Evolutionary conservation across 2,797 vertebrate genomes (phyloP), one percentile per base, ranked within the genome.

Genomic region (Dicrostonyx torquatus): DNA sequence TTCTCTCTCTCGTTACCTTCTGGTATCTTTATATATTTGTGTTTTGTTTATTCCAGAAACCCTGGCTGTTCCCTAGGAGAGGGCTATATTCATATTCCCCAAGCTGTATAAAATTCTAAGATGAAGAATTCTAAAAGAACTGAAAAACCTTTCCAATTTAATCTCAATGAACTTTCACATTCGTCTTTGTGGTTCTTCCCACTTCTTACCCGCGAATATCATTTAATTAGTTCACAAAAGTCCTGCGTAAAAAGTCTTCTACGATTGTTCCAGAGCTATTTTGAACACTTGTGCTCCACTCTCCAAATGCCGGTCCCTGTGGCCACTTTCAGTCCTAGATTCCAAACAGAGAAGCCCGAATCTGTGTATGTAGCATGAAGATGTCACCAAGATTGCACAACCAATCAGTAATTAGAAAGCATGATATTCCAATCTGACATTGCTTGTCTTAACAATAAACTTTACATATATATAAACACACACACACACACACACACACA

Each of bases 171-270:
- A 80, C 84, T 60, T 80, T 85, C 40, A 77, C 34, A 68, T 70
- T 70, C 53, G 1, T 15, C 50, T 45, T 64, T 64, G 4, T 66
- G 72, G 12, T 80, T 93, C 43, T 88, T 77, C 60, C 58, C 18
- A 84, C 34, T 80, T 91, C 26, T 89, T 90, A 58, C 24, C n/a
- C 45, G 45, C 55, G 55, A 88, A 90, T n/a, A 45, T 64, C 50
- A 26, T 82, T 92, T 85, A 90, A 72, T 89, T 77, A 24, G 68
- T 82, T 78, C 78, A 26, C 76, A 73, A 85, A 77, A 62, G 82
- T 80, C n/a, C 29, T 76, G 53, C 48, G 45, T 58, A 88, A 88
- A 88, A 77, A 77, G 37, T 37, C 6, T 15, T 66, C 12, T 76
- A 34, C 29, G 15, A 2, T 66, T 90, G 37, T 9, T 17, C 11